phyloP scores from a whole-genome alignment of 2,888 invertebrate genomes.

The Nomada ferruginata region DNA sequence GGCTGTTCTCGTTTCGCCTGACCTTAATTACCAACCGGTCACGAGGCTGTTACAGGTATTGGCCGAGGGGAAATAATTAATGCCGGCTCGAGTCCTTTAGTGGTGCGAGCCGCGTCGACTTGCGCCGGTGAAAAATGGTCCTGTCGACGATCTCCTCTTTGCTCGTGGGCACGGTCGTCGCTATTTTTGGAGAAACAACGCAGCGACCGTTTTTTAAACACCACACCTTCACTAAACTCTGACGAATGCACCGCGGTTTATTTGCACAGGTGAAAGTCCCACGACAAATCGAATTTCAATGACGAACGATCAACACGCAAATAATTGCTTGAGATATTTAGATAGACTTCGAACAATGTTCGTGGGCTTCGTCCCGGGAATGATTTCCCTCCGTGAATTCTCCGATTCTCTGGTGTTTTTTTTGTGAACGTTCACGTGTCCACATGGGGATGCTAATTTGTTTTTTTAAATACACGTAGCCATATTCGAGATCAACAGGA shows the following conservation, averaged over 20 bases:
- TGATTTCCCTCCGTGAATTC: too few relatives aligned
- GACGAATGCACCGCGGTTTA: constrained; percentile 32
- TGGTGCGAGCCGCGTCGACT: constrained; percentile 4
- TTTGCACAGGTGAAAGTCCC: constrained; percentile 56
- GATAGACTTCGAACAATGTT: too few relatives aligned
- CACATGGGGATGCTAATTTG: too few relatives aligned
- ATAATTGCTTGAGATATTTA: too few relatives aligned
- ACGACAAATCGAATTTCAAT: constrained; percentile 64
- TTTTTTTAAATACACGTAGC: background rate
- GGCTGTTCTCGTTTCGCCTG: constrained; percentile 52
- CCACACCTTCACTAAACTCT: constrained; percentile 5
- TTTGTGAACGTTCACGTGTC: too few relatives aligned
- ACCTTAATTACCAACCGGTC: constrained; percentile 70
- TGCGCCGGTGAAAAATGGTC: constrained; percentile 38
- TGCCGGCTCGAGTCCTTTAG: constrained; percentile 31
- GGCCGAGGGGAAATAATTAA: constrained; percentile 51
- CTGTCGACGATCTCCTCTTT: constrained; percentile 2
- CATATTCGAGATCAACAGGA: background rate
- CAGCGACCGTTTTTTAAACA: constrained; percentile 3
- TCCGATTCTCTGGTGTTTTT: too few relatives aligned
- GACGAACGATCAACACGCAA: background rate
- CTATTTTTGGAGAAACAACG: constrained; percentile 46
- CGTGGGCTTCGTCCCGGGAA: too few relatives aligned
- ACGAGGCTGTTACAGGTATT: constrained; percentile 61
- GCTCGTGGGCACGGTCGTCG: constrained; percentile 30